A percentile compares a stretch with the other conserved stretches of the same genome.
Conservation (phyloP, 1,140 invertebrate genomes). For the Drosophila mayri region DNA sequence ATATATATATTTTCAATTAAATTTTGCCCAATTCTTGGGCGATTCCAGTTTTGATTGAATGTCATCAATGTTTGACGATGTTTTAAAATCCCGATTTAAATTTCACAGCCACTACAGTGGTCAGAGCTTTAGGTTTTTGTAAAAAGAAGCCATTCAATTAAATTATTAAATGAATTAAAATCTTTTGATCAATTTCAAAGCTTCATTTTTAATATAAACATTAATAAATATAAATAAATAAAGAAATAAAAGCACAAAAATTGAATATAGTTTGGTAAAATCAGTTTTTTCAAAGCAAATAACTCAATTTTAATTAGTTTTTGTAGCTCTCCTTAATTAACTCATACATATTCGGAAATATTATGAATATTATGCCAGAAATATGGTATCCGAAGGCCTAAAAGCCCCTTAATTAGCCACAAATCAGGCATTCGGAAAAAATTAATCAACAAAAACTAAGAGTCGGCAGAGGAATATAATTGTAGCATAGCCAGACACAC, state of each 20-base stretch:
- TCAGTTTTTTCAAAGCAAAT: neutral
- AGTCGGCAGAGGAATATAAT: slow-evolving; percentile 2
- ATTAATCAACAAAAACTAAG: slow-evolving; percentile 22
- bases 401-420: slow-evolving; percentile 26
- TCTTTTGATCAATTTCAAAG: neutral
- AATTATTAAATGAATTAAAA: neutral
- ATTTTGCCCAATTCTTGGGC: slow-evolving; percentile 12
- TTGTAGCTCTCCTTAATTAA: slow-evolving; percentile 3
- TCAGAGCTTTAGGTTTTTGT: neutral
- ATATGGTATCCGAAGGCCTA: slow-evolving; percentile 1
- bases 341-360: neutral
- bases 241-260: neutral
- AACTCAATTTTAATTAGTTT: slow-evolving; percentile 14
- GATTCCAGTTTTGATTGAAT: slow-evolving; percentile 16
- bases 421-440: slow-evolving; percentile 22
- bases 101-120: slow-evolving; percentile 7
- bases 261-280: neutral
- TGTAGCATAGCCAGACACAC: neutral
- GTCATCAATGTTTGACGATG: slow-evolving; percentile 13
- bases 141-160: neutral
- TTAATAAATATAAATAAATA: neutral
- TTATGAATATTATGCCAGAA: neutral
- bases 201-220: no score
- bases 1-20: slow-evolving; percentile 22
- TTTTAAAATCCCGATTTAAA: neutral